Evolutionary conservation across 1,140 invertebrate species (phyloP), one percentile per base, ranked within the genome.

Genomic region (Anadara kagoshimensis): DNA sequence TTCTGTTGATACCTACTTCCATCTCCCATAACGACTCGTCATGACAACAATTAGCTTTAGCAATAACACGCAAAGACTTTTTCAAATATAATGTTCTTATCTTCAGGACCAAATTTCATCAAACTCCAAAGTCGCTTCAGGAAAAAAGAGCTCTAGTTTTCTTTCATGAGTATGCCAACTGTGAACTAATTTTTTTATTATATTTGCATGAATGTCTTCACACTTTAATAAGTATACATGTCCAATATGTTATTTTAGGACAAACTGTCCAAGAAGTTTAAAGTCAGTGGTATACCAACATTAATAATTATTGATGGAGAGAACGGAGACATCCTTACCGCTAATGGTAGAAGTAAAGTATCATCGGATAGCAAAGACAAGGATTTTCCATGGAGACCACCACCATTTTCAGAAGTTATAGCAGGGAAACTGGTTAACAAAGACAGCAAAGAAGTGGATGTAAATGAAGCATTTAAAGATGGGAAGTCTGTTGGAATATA

Each of bases 251-350:
- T 3, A 36, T 36, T 36, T 36, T 36, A 94, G 94, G 91, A 92
- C 11, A 91, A 91, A 66, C 87, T 95, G 51, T 92, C 92, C 5
- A 91, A 93, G 61, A 93, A 93, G 81, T 94, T 93, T 86, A 91
- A 92, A 77, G 94, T 94, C 66, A 92, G 93, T 68, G 92, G 93
- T 11, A 93, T 93, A 29, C 94, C 94, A n/a, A 93, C 92, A 11
- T 88, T 79, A 12, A 44, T 79, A 16, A 59, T 82, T 61, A 20
- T 95, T 29, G 93, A 93, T 75, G 90, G 88, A 18, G 81, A 83
- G 4, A 90, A 90, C 51, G 92, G 92, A 41, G 87, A 89, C 1
- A 78, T 92, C 43, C 86, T 93, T 59, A 94, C 90, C 43, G 90
- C 91, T 76, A 91, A 92, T 26, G 94, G 93, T 18, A 91, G 93